Evolutionary conservation across 2,888 invertebrate species (phyloP), one percentile per base, ranked within the genome.

Genomic region (Amblyjoppa proteus): DNA sequence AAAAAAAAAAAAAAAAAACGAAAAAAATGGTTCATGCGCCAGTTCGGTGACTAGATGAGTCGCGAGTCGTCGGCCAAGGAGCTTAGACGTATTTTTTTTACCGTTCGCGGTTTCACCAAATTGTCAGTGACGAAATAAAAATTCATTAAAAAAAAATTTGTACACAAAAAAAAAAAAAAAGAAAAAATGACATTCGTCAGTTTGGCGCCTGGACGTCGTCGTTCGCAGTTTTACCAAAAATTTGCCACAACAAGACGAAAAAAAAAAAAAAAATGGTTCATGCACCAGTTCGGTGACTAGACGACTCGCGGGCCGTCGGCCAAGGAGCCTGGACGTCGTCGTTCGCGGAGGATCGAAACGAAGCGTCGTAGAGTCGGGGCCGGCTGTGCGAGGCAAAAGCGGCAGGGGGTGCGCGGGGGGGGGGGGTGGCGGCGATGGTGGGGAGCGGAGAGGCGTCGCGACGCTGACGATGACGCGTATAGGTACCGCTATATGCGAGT

Each of bases 401-500:
- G 51, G 61, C n/a, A 83, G 80, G 70, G 87, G 81, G 85, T 79
- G 84, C 20, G 81, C 87, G 88, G 87, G 86, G 80, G 86, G 80
- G 87, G 88, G 87, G 87, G n/a, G n/a, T n/a, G n/a, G n/a, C n/a
- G n/a, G 83, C 75, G 83, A 25, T 61, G 74, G 87, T 82, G 83
- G 87, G 85, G 83, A 83, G 87, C 74, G 70, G 85, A 86, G 58
- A 69, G 80, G 78, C 76, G 85, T 84, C 88, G 85, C 86, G 88
- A 83, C 84, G 87, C 83, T 86, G 77, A 75, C 76, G 79, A 86
- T 85, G 88, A 87, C 86, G 87, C 87, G 87, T 82, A 83, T 79
- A 80, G 64, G 85, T 78, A 79, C 85, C 79, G 85, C 86, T 86
- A 79, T 41, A 80, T 69, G 78, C 64, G 69, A 51, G 58, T 41